phyloP scores from a whole-genome alignment of 1,140 invertebrate genomes.

The Papilio helenus region DNA sequence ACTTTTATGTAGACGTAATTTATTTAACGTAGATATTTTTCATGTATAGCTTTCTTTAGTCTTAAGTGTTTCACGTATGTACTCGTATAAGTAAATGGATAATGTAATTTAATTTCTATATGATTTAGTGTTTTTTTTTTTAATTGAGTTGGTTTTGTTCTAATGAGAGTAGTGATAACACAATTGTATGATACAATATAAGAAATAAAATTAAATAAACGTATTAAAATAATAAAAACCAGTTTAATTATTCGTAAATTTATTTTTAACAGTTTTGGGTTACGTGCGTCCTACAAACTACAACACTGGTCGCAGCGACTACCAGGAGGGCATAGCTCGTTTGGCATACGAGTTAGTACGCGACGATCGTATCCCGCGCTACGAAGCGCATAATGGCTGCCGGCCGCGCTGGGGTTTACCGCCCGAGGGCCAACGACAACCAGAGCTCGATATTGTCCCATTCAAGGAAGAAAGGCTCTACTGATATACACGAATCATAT shows the following conservation, averaged over 20 bases:
- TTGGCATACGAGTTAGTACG: slow-evolving; percentile 72
- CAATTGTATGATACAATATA: not conserved
- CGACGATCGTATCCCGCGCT: slow-evolving; percentile 64
- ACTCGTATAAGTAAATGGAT: not conserved
- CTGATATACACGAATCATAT: slow-evolving; percentile 34
- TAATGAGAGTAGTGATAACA: not conserved
- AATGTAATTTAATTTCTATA: not conserved
- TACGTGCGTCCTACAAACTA: slow-evolving; percentile 63
- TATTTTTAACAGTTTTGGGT: slow-evolving; percentile 60
- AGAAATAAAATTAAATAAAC: not conserved
- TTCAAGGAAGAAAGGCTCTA: slow-evolving; percentile 70
- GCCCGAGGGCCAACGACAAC: slow-evolving; percentile 66
- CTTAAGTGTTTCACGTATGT: slow-evolving; percentile 35
- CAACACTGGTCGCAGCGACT: slow-evolving; percentile 67
- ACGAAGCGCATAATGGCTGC: slow-evolving; percentile 66
- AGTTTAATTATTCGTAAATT: not conserved
- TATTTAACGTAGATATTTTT: too few species aligned
- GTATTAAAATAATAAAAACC: not conserved
- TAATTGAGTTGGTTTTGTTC: not conserved
- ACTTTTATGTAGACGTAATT: too few species aligned
- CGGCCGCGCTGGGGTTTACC: slow-evolving; percentile 69
- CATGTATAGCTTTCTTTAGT: not conserved
- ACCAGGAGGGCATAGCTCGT: slow-evolving; percentile 67
- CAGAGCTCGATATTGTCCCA: slow-evolving; percentile 67
- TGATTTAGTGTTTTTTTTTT: not conserved